These are phyloP conservation scores for Lepidocyrtoides sp. DNA, from an alignment of 2,888 invertebrate genomes.

Conservation along the genomic window DNA sequence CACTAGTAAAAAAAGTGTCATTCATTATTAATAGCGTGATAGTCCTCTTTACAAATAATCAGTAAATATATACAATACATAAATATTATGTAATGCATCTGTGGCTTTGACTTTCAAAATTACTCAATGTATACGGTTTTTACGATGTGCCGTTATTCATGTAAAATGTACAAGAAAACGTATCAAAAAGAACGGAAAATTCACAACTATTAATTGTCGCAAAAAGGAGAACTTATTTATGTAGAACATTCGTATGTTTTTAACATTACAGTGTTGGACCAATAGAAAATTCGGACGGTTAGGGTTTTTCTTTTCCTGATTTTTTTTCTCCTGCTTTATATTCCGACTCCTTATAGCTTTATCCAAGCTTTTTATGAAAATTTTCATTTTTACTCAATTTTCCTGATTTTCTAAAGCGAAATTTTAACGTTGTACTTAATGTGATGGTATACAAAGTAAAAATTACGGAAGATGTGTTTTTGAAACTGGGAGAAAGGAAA, in stretches of 20 bases:
- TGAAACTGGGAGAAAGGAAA: background rate
- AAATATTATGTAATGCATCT: slow-evolving; percentile 60
- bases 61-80: too few relatives aligned
- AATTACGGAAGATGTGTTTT: slow-evolving; percentile 18
- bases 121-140: slow-evolving; percentile 79
- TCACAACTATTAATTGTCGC: too few relatives aligned
- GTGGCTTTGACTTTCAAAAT: slow-evolving; percentile 79
- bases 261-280: slow-evolving; percentile 53
- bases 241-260: too few relatives aligned
- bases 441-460: slow-evolving; percentile 60
- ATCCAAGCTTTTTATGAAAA: background rate
- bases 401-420: background rate
- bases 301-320: background rate
- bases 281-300: background rate
- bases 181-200: slow-evolving; percentile 60
- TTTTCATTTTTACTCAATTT: background rate
- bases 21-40: slow-evolving; percentile 40
- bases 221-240: too few relatives aligned
- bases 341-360: background rate
- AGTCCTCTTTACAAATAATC: slow-evolving; percentile 39
- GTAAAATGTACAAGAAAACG: slow-evolving; percentile 78
- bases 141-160: slow-evolving; percentile 71
- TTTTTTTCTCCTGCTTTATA: background rate
- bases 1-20: slow-evolving; percentile 7
- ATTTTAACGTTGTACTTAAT: slow-evolving; percentile 59